Conservation (phyloP, 2,113 vertebrate species). For the Bubalus kerabau region DNA sequence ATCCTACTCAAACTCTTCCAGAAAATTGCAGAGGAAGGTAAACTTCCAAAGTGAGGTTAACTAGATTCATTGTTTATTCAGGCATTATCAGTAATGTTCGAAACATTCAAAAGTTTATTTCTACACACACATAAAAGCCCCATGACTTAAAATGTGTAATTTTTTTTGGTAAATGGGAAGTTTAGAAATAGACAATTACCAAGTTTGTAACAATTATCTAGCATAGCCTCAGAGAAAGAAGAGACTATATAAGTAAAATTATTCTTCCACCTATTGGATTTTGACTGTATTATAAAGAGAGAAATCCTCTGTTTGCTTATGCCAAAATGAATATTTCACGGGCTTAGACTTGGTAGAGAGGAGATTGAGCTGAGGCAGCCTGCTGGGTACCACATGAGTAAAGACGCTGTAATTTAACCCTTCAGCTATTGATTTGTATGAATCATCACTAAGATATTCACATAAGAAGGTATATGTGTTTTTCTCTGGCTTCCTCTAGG, state of each 20-base stretch:
- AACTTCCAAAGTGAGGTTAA: neutral
- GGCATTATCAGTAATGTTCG: neutral
- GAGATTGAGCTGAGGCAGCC: neutral
- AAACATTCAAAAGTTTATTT: neutral
- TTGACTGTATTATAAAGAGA: neutral
- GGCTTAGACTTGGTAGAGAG: neutral
- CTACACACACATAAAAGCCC: neutral
- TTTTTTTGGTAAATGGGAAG: neutral
- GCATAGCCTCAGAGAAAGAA: neutral
- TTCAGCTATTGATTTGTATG: neutral
- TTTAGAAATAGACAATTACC: neutral
- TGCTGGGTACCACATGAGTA: neutral
- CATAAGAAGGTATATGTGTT: neutral
- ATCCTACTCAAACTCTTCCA: too few relatives aligned
- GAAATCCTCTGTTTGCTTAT: neutral
- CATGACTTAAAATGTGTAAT: neutral
- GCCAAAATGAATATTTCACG: neutral
- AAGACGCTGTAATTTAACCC: neutral
- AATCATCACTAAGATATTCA: neutral
- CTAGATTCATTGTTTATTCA: neutral
- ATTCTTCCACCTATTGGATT: neutral
- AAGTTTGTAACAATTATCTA: neutral
- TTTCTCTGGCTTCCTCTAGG: neutral
- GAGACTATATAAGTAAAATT: neutral
- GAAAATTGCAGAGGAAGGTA: too few relatives aligned